Conservation (phyloP, 2,113 vertebrate species). For the Hyla sarda region DNA sequence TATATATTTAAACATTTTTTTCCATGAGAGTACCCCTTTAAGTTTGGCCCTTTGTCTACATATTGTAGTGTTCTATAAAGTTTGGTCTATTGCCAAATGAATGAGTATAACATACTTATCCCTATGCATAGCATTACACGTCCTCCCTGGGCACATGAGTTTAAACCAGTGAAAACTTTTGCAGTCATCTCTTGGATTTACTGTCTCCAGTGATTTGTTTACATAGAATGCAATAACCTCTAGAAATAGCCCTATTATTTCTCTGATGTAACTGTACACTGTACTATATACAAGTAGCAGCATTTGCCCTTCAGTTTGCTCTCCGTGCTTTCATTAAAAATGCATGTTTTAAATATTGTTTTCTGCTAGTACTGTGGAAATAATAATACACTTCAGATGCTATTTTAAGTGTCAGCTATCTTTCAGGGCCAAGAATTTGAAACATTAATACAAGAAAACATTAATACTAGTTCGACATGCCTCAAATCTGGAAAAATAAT, state of each 20-base stretch:
- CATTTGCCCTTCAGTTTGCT: not conserved
- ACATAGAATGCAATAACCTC: slow-evolving; percentile 2
- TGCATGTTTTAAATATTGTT: not conserved
- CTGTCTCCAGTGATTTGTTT: slow-evolving; percentile 16
- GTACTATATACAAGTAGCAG: not conserved
- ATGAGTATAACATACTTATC: too few relatives aligned
- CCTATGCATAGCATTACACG: not conserved
- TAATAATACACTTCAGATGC: not conserved
- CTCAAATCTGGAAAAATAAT: not conserved
- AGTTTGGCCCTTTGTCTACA: not conserved
- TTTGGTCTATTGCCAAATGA: not conserved
- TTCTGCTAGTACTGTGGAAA: not conserved
- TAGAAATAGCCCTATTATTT: not conserved
- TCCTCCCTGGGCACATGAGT: not conserved
- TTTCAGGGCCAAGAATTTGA: not conserved
- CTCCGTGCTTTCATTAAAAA: not conserved
- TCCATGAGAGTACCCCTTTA: too few relatives aligned
- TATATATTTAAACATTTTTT: too few relatives aligned
- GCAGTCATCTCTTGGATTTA: not conserved
- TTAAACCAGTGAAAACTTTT: not conserved
- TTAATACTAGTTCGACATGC: not conserved
- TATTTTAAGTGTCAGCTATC: not conserved
- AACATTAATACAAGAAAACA: not conserved
- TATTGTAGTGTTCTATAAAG: not conserved
- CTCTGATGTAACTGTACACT: not conserved